A percentile compares a stretch with the other conserved stretches of the same genome.
phyloP scores from a whole-genome alignment of 2,888 invertebrate species.

The Thelaira solivaga region DNA sequence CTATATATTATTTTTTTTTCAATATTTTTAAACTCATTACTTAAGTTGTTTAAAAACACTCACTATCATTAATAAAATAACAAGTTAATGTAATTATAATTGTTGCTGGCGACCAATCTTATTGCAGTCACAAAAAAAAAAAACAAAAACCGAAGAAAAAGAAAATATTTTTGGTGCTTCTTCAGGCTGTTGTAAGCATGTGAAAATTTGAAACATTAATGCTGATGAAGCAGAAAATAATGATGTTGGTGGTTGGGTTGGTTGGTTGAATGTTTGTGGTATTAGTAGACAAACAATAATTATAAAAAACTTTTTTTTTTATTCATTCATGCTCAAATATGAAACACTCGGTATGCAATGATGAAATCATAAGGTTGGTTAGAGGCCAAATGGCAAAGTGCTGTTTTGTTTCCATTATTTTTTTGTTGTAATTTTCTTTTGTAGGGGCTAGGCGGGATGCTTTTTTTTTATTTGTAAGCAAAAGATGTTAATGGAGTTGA shows the following conservation, averaged over 20 bases:
- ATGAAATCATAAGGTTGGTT: constrained; percentile 60
- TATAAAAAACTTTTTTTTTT: constrained; percentile 10
- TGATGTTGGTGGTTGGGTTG: background rate
- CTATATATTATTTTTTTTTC: too few relatives aligned
- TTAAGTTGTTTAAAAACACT: background rate
- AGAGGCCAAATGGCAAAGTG: constrained; percentile 60
- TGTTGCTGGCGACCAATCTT: constrained; percentile 6
- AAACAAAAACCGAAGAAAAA: background rate
- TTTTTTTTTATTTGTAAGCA: constrained; percentile 18
- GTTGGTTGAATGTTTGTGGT: constrained; percentile 2
- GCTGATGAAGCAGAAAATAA: constrained; percentile 18
- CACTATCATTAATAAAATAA: background rate
- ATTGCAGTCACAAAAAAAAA: background rate
- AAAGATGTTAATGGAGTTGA: constrained; percentile 54
- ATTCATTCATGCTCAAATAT: constrained; percentile 51
- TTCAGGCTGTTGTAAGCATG: background rate
- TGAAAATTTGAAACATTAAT: constrained; percentile 8
- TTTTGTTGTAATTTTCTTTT: background rate
- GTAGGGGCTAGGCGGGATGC: constrained; percentile 3
- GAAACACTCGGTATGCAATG: constrained; percentile 38
- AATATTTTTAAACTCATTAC: background rate
- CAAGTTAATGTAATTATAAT: constrained; percentile 40
- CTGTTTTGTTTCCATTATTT: constrained; percentile 26
- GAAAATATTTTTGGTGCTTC: background rate
- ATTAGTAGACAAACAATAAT: constrained; percentile 24